Percentiles rank a stretch among this genome's conserved stretches.
phyloP scores from a whole-genome alignment of 2,888 invertebrate genomes.

The Fissipunctia ypsillon region DNA sequence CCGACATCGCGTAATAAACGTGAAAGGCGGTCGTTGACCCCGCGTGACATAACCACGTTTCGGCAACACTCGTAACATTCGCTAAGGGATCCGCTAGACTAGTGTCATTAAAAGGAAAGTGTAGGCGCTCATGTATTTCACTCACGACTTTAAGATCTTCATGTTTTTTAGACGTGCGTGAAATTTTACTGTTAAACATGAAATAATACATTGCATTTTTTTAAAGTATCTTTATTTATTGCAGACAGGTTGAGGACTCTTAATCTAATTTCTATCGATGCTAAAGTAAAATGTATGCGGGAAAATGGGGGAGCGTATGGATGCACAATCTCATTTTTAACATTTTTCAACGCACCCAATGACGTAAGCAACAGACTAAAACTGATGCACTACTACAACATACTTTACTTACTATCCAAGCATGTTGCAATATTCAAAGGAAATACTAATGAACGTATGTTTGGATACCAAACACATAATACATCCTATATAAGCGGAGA shows the following conservation, averaged over 20 bases:
- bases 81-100: conserved; percentile 64
- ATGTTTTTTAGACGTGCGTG: conserved; percentile 35
- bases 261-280: neutral
- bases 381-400: conserved; percentile 39
- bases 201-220: conserved; percentile 7
- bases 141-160: conserved; percentile 48
- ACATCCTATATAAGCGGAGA: neutral
- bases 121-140: conserved; percentile 41
- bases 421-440: conserved; percentile 13
- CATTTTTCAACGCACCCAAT: neutral
- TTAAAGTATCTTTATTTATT: conserved; percentile 15
- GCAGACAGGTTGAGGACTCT: neutral
- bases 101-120: conserved; percentile 62
- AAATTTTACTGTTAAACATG: conserved; percentile 29
- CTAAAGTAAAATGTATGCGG: neutral
- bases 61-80: conserved; percentile 67
- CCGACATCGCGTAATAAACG: conserved; percentile 64
- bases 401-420: conserved; percentile 13
- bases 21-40: conserved; percentile 79
- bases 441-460: conserved; percentile 21
- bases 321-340: neutral
- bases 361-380: neutral
- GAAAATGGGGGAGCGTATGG: neutral
- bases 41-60: conserved; percentile 79
- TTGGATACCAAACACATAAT: neutral